Evolutionary conservation across 2,797 vertebrate species (phyloP).

Genomic region (Typhlichthys subterraneus): DNA sequence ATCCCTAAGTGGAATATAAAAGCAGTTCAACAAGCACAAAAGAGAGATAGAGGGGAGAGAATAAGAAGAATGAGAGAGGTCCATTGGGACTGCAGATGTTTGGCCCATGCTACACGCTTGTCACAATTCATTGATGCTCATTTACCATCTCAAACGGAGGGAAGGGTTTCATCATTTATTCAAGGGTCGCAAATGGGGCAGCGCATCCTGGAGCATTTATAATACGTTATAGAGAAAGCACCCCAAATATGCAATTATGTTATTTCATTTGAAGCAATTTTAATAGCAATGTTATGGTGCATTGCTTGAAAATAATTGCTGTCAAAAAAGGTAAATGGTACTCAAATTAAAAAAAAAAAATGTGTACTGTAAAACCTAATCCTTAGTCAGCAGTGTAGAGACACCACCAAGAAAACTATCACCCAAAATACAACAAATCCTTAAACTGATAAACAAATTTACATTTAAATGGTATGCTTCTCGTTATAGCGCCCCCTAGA

Average conservation of each 20-base stretch:
- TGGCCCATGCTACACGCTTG: constrained; percentile 29
- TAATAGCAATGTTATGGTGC: constrained; percentile 65
- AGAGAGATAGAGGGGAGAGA: neutral
- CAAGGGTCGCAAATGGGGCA: constrained; percentile 35
- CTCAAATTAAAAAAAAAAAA: constrained; percentile 42
- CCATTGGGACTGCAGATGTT: constrained; percentile 50
- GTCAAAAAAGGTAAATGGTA: constrained; percentile 54
- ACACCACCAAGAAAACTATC: neutral
- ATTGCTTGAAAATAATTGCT: constrained; percentile 68
- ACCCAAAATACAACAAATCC: neutral
- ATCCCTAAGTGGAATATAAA: constrained; percentile 23
- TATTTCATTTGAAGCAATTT: constrained; percentile 54
- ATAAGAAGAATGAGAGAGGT: constrained; percentile 13
- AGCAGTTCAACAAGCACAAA: neutral
- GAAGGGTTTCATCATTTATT: constrained; percentile 51
- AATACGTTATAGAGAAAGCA: constrained; percentile 18
- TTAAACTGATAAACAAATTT: no score
- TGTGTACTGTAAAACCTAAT: neutral
- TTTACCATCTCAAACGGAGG: constrained; percentile 36
- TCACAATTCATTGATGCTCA: constrained; percentile 42
- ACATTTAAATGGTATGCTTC: no score
- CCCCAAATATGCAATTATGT: constrained; percentile 39
- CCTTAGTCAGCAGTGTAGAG: neutral
- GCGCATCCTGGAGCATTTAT: constrained; percentile 21
- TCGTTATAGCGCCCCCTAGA: no score